Evolutionary conservation across 2,113 vertebrate genomes (phyloP).

Genomic region (Delphinus delphis): DNA sequence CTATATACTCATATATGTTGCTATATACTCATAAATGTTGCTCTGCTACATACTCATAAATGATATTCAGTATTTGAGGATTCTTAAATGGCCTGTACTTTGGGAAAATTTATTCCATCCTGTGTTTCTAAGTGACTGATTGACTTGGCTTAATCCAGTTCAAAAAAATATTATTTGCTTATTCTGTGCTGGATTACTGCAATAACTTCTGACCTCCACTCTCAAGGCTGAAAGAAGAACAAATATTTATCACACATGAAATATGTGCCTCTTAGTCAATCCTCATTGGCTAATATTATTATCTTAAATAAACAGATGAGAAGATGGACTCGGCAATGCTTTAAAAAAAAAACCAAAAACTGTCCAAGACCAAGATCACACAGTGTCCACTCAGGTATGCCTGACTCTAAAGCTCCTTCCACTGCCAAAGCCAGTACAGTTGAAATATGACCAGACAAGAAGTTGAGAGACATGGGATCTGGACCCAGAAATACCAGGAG

Average conservation of each 20-base stretch:
- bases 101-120: not conserved
- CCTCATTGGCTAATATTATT: not conserved
- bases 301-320: not conserved
- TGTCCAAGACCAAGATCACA: not conserved
- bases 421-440: not conserved
- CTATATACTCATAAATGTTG: not conserved
- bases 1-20: not conserved
- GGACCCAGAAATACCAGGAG: not conserved
- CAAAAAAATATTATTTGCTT: not conserved
- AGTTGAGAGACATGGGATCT: not conserved
- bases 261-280: not conserved
- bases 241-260: not conserved
- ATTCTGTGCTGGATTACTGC: not conserved
- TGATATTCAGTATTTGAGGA: not conserved
- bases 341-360: not conserved
- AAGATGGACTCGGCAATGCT: not conserved
- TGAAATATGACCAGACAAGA: not conserved
- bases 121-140: not conserved
- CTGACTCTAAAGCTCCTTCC: not conserved
- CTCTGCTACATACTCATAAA: not conserved
- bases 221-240: not conserved
- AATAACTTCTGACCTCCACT: not conserved
- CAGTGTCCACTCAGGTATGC: not conserved
- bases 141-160: not conserved
- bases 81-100: not conserved